Evolutionary conservation across 2,113 vertebrate genomes (phyloP).

Genomic region (Archilochus colubris): DNA sequence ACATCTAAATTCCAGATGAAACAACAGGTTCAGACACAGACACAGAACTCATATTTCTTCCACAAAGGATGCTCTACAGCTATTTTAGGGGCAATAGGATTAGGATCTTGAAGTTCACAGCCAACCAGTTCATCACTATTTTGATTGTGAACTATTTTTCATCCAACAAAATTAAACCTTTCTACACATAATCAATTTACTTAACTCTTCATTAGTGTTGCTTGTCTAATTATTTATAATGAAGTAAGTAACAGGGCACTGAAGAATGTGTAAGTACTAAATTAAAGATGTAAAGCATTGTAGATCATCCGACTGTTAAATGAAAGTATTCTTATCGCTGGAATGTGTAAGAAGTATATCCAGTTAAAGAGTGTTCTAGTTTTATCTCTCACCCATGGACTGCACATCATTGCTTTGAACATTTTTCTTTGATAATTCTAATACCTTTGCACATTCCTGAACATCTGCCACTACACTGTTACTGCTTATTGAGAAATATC

Average conservation of each 20-base stretch:
- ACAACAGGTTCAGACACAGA: background rate
- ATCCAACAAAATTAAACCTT: background rate
- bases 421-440: background rate
- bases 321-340: background rate
- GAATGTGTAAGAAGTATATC: background rate
- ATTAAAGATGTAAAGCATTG: background rate
- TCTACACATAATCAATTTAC: background rate
- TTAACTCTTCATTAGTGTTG: background rate
- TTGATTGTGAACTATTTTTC: background rate
- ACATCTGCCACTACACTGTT: background rate
- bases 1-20: background rate
- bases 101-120: background rate
- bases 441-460: background rate
- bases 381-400: background rate
- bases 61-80: background rate
- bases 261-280: background rate
- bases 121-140: background rate
- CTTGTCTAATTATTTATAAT: background rate
- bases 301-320: background rate
- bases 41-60: background rate
- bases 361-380: background rate
- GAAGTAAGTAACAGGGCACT: background rate
- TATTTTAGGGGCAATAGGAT: background rate
- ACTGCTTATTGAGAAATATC: background rate
- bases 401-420: background rate